phyloP scores from a whole-genome alignment of 2,113 vertebrate species.

The Platycercus adscitus region DNA sequence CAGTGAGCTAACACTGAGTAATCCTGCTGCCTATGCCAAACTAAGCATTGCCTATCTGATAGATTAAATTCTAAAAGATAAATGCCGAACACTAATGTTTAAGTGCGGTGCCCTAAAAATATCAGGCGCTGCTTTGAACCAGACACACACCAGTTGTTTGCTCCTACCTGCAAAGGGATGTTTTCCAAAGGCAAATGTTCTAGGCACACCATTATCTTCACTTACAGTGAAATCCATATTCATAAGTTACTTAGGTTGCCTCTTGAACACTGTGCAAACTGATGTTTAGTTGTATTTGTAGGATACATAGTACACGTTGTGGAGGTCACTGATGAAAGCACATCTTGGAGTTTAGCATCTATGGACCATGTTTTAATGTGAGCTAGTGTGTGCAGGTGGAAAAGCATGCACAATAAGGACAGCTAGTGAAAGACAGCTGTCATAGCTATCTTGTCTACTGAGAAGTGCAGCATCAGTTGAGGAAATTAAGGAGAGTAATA shows the following conservation, averaged over 20 bases:
- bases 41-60: neutral
- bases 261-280: neutral
- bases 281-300: neutral
- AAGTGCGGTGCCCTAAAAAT: neutral
- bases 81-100: neutral
- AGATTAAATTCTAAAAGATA: constrained; percentile 13
- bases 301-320: fast-evolving
- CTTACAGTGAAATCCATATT: fast-evolving
- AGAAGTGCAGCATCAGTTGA: neutral
- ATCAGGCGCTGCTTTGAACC: neutral
- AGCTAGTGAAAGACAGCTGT: too few relatives aligned
- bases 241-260: neutral
- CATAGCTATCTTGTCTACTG: neutral
- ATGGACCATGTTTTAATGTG: neutral
- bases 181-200: neutral
- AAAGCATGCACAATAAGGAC: neutral
- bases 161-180: neutral
- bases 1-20: constrained; percentile 27
- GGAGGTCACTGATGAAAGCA: neutral
- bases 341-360: neutral
- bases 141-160: neutral
- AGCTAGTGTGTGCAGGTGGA: neutral
- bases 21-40: neutral
- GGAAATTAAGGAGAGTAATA: neutral
- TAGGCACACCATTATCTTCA: neutral